Base-by-base conservation (phyloP, 2,113 vertebrate genomes). In the Phaetusa simplex region DNA sequence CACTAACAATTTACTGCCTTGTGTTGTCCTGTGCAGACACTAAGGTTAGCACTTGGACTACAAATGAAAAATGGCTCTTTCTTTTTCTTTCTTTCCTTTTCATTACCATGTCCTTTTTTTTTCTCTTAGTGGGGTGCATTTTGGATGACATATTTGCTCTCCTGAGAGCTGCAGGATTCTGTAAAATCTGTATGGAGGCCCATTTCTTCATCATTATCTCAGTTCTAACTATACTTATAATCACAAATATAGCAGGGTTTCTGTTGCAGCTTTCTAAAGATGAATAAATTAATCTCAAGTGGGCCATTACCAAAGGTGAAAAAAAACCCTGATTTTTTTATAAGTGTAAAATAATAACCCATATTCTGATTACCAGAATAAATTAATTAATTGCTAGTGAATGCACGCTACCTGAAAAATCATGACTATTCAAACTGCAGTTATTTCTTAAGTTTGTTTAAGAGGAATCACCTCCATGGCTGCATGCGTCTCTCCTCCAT, bases 271-370 rank as follows among this genome's bases (percentile, higher is more conserved):
- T 81, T 73, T 61, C 30, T 58, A 45, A 80, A 66, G 34, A 82
- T 66, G 90, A 92, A 94, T 90, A 95, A 94, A 88, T 95, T 92
- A 91, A 66, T 88, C 50, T 94, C 40, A 91, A 96, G 92, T 86
- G 71, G 36, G 42, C 58, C 69, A 90, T 97, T 91, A 95, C 45
- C 27, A 84, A 79, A 80, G 21, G 24, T 76, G 18, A 55, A 66
- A 88, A 87, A 64, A 50, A 5, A 5, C 0, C 1, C 6, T 29
- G 1, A 6, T 40, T 67, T 86, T 94, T 90, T 82, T 49, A 24
- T 6, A 73, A 92, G 10, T 61, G 24, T 82, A 62, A 89, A 90
- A 91, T 76, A 84, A 90, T 55, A 84, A 58, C 59, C 40, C 20
- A 8, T 81, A 24, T 76, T 92, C 67, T 92, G 83, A 89, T 85